phyloP scores from a whole-genome alignment of 2,888 invertebrate species.

The Pterostichus madidus region DNA sequence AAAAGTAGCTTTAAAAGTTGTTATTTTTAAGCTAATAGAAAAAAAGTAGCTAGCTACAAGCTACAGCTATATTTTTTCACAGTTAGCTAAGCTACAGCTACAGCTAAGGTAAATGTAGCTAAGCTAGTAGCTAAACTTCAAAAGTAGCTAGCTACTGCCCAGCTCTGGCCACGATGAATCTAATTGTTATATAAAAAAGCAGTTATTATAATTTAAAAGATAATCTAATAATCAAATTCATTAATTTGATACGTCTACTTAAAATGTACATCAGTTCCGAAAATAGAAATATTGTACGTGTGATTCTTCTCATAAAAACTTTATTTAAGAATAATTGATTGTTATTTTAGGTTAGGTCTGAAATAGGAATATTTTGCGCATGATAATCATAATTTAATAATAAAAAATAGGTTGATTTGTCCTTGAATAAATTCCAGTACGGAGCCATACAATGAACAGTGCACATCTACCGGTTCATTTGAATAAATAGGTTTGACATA shows the following conservation, averaged over 20 bases:
- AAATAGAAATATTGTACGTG: neutral
- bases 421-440: slow-evolving; percentile 42
- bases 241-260: too few relatives aligned
- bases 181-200: slow-evolving; percentile 1
- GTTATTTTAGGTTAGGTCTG: too few relatives aligned
- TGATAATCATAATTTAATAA: neutral
- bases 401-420: slow-evolving; percentile 13
- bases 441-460: slow-evolving; percentile 2
- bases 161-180: too few relatives aligned
- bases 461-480: slow-evolving; percentile 45
- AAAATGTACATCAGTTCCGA: neutral
- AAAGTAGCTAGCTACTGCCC: too few relatives aligned
- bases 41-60: too few relatives aligned
- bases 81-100: too few relatives aligned
- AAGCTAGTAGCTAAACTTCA: too few relatives aligned
- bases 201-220: neutral
- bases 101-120: too few relatives aligned
- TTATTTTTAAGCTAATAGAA: too few relatives aligned
- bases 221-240: neutral
- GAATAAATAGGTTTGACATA: slow-evolving; percentile 42
- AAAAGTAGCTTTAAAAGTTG: too few relatives aligned
- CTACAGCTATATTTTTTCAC: too few relatives aligned
- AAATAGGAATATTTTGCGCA: slow-evolving; percentile 18
- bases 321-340: too few relatives aligned
- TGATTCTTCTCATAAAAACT: neutral